Evolutionary conservation across 1,140 invertebrate genomes (phyloP).

Genomic region (Bombyx mandarina): DNA sequence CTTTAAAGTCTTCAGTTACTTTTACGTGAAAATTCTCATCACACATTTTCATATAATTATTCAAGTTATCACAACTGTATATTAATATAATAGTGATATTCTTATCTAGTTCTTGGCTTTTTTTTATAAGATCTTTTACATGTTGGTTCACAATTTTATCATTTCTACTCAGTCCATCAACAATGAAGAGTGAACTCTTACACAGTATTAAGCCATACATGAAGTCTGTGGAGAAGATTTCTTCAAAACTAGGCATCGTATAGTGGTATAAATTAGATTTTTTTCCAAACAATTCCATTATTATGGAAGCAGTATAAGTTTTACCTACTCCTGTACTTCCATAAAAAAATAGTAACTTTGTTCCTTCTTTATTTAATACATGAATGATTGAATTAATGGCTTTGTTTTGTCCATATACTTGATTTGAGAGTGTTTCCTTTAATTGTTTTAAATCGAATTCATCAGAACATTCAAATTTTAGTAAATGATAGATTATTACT

Average conservation of each 20-base stretch:
- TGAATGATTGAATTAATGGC: slow-evolving; percentile 33
- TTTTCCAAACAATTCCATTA: slow-evolving; percentile 32
- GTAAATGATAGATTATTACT: not conserved
- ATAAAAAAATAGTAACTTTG: slow-evolving; percentile 49
- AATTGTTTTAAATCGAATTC: slow-evolving; percentile 28
- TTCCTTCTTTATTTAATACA: slow-evolving; percentile 24
- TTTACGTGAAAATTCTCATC: slow-evolving; percentile 25
- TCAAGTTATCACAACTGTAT: slow-evolving; percentile 38
- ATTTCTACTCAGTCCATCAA: slow-evolving; percentile 43
- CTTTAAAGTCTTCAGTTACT: slow-evolving; percentile 23
- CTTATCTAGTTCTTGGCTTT: slow-evolving; percentile 36
- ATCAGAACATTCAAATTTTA: slow-evolving; percentile 36
- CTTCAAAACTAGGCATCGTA: slow-evolving; percentile 41
- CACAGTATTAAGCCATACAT: slow-evolving; percentile 45
- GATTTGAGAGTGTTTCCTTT: slow-evolving; percentile 23
- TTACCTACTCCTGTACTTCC: slow-evolving; percentile 62
- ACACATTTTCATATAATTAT: slow-evolving; percentile 29
- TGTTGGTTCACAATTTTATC: slow-evolving; percentile 27
- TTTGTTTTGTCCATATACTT: slow-evolving; percentile 46
- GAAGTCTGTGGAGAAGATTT: slow-evolving; percentile 29
- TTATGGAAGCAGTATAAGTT: slow-evolving; percentile 39
- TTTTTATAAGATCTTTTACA: slow-evolving; percentile 28
- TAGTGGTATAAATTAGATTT: slow-evolving; percentile 53
- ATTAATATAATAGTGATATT: slow-evolving; percentile 40
- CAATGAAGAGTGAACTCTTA: slow-evolving; percentile 35